Evolutionary conservation across 2,888 invertebrate genomes (phyloP), one percentile per base, ranked within the genome.

Genomic region (Apocheima hispidaria): DNA sequence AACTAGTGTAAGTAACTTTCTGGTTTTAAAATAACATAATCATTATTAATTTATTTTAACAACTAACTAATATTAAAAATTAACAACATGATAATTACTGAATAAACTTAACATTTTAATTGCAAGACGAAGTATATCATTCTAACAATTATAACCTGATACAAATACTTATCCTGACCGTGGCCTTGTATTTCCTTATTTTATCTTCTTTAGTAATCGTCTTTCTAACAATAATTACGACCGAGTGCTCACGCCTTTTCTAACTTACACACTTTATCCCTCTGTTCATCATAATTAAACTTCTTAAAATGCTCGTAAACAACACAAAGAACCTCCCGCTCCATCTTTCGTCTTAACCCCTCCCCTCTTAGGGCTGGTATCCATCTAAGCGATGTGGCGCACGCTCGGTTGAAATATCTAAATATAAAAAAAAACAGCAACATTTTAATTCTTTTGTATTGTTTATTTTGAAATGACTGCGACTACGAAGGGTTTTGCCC

Each of bases 281-380:
- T n/a, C 54, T 41, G 49, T 54, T 62, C 48, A 65, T 62, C 60
- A 55, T 60, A 66, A 66, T 68, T 70, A 61, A 65, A 61, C 68
- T 68, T 60, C 64, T 70, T 70, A 63, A 68, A 68, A 68, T 60
- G 59, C 65, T 60, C 66, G 63, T 70, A 68, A 70, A 70, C 68
- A 70, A 70, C 54, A 66, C 65, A 68, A 66, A 61, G 62, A 53
- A 52, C 53, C 9, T 28, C 55, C 55, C 50, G 49, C 21, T 26
- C n/a, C 49, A 14, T 16, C 23, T 1, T 1, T 10, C 2, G 38
- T 10, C 26, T 23, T 36, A 38, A 28, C 38, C 40, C 20, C 30
- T 18, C 0, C 12, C 12, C 12, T 18, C 4, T 28, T 46, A 30
- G 30, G 30, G 10, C 18, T 4, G 30, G 30, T 12, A 12, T 30